Evolutionary conservation across 1,140 invertebrate genomes (phyloP), one percentile per base, ranked within the genome.

Genomic region (Ostrea denselamellosa): DNA sequence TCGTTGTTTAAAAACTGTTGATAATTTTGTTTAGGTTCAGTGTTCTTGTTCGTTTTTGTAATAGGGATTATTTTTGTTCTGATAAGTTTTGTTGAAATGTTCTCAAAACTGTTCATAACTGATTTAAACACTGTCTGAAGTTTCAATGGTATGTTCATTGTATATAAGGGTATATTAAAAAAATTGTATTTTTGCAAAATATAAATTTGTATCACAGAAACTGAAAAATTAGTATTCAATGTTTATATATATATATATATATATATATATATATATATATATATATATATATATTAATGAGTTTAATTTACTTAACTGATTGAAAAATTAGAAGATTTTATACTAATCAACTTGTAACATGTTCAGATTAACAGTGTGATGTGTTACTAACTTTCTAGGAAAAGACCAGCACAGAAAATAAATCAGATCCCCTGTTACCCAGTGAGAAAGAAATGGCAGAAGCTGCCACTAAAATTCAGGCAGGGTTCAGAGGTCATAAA

Each of bases 401-500:
- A 77, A 22, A 77, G 68, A 86, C 54, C 85, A 90, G 83, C 56
- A 90, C 14, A 44, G 91, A 28, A 88, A 91, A 62, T 53, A 84
- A 77, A 28, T 77, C 68, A 77, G 68, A 34, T 14, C 9, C 68
- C 68, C 68, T 12, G 68, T 77, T 77, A 77, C 68, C 82, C 0
- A 95, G 95, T 87, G 92, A 93, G 65, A 92, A 92, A 58, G 90
- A 91, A 77, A 89, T 91, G 62, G 94, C 94, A 19, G 94, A 95
- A 51, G 96, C 96, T 0, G 96, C 96, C 0, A 96, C 95, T 7
- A 96, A 96, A 91, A 96, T 96, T 81, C 96, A 96, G 92, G 97
- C 97, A 0, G 96, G 96, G 8, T 95, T 97, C 25, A 95, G 97
- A 0, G 97, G 97, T 17, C 97, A 96, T 92, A 94, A 97, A 22